Evolutionary conservation across 1,140 invertebrate species (phyloP).

Genomic region (Lepidurus apus): DNA sequence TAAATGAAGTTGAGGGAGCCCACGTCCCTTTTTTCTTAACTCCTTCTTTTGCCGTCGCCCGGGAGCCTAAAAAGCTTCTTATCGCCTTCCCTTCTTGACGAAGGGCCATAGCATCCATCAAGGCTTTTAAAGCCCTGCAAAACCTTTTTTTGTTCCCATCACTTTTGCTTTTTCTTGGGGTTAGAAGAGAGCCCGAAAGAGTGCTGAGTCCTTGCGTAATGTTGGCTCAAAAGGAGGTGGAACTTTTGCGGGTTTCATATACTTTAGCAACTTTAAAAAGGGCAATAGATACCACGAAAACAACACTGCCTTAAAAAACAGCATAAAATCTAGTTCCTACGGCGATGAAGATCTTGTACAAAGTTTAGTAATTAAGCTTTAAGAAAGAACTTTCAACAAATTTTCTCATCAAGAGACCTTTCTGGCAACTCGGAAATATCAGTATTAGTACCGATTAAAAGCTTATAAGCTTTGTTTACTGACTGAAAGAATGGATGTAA

Average conservation of each 20-base stretch:
- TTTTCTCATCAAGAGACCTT: too few relatives aligned
- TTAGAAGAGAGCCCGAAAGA: background rate
- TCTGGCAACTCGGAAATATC: too few relatives aligned
- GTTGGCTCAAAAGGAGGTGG: background rate
- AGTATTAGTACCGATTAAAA: too few relatives aligned
- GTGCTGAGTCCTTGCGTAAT: background rate
- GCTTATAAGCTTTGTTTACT: too few relatives aligned
- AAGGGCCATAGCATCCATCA: slow-evolving; percentile 21
- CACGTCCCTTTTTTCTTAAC: background rate
- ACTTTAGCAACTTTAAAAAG: background rate
- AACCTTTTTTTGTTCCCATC: background rate
- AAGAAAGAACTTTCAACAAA: too few relatives aligned
- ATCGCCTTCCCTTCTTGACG: slow-evolving; percentile 9
- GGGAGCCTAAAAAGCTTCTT: slow-evolving; percentile 15
- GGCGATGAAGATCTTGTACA: background rate
- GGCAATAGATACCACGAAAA: background rate
- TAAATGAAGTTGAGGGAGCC: background rate
- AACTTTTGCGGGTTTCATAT: background rate
- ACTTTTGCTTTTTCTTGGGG: background rate
- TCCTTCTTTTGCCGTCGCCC: background rate
- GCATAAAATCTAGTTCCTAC: background rate
- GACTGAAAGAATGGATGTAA: too few relatives aligned
- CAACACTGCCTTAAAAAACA: too few relatives aligned
- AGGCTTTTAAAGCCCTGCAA: slow-evolving; percentile 8
- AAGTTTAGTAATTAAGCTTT: background rate